Base-by-base conservation (phyloP, 1,140 invertebrate genomes). In the Meloidogyne floridensis region DNA sequence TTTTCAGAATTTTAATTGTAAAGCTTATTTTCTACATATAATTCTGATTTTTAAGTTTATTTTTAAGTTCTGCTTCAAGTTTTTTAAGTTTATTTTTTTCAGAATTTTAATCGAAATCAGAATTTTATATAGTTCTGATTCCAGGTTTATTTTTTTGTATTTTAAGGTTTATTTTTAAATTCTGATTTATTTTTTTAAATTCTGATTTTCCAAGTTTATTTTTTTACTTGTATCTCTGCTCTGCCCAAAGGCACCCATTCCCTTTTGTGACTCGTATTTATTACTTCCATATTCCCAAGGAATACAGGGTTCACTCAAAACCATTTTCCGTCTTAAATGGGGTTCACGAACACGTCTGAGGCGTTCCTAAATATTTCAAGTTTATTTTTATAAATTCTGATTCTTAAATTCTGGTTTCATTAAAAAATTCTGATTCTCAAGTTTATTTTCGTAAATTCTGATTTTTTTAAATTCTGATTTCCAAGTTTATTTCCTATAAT, bases 271-370 rank as follows among this genome's bases (percentile, higher is more conserved):
- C 65, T 51, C 65, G 77, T 65, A 71, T 72, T 79, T 42, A 72
- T 79, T 79, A 72, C 77, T 79, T 54, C 77, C 77, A 69, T 71
- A 79, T 18, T 79, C 77, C 75, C 77, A 79, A 20, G 77, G 77
- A 18, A 79, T 71, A 72, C 54, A 69, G 18, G 77, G 77, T 18
- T 79, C 77, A 11, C 51, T 51, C 65, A 72, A 51, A 18, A 79
- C 77, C 77, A 79, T 79, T 47, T 79, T 79, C 3, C 77, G 18
- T 18, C 77, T 69, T 18, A 79, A 72, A 69, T 79, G 77, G 6
- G 77, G 77, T 43, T 79, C 77, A 6, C 77, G 65, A 11, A 53
- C 77, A 11, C 77, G 20, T 13, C 77, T 47, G 8, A 79, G 54
- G 3, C 77, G 20, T 79, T 79, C 77, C 77, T 79, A 42, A 42